Evolutionary conservation across 2,797 vertebrate species (phyloP), one percentile per base, ranked within the genome.

Genomic region (Hyperoplus immaculatus): DNA sequence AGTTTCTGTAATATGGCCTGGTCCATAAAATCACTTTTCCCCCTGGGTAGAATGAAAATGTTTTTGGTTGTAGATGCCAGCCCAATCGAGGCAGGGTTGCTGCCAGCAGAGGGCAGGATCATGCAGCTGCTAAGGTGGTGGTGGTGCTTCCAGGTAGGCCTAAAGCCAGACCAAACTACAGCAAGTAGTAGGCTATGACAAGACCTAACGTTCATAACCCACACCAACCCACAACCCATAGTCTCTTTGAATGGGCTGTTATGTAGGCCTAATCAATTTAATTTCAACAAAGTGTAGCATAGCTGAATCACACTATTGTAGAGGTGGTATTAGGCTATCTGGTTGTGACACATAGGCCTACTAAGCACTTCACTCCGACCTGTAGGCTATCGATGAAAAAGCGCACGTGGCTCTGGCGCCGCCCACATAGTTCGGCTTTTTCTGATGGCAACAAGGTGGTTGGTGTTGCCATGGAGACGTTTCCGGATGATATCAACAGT

Each of bases 381-480:
- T 56, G 50, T 69, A 29, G 29, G 29, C 2, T 14, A n/a, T 2
- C 56, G 0, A 45, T 7, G 43, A 45, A 45, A 36, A 12, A 15
- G 42, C 18, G 4, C 41, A 13, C 38, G 6, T 6, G 53, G 39
- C 39, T 1, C 63, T 29, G 29, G 29, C 79, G 63, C 72, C 65
- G 51, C 62, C 60, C 38, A 3, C 41, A 46, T 4, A 4, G 36
- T n/a, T 51, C 8, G 49, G 60, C 38, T 39, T 53, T 29, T 38
- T 56, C n/a, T 6, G 12, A 68, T 4, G 6, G 36, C 13, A 56
- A 75, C 77, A 54, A 67, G 73, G 85, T 75, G 55, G 51, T 64
- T 62, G 38, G 5, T 4, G 85, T 87, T 82, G 18, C 86, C 72
- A 84, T 57, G 61, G 87, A 74, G 68, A 86, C 72, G 11, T 0